A percentile compares a stretch with the other conserved stretches of the same genome.
Conservation (phyloP, 2,888 invertebrate genomes). For the Brassicogethes aeneus region DNA sequence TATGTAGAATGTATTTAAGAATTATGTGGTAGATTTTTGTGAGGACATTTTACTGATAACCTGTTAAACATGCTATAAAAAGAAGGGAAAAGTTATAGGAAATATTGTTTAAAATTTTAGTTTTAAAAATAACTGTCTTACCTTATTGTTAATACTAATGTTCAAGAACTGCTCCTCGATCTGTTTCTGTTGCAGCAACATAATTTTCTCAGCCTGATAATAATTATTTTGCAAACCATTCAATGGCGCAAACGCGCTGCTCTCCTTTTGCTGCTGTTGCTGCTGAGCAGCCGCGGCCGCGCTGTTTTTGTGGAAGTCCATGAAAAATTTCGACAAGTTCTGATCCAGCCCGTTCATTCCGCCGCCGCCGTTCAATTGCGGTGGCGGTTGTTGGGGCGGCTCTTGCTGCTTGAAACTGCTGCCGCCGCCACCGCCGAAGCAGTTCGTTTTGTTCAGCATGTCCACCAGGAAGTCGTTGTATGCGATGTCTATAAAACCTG, state of each 20-base stretch:
- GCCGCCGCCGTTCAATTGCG: conserved; percentile 17
- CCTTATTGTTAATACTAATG: conserved; percentile 28
- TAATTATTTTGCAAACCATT: conserved; percentile 23
- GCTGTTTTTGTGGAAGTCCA: conserved; percentile 57
- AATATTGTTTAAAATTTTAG: neutral
- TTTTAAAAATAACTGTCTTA: conserved; percentile 23
- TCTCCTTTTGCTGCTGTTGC: conserved; percentile 17
- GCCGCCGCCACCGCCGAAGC: conserved; percentile 17
- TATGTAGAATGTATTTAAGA: too few relatives aligned
- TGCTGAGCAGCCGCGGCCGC: conserved; percentile 15
- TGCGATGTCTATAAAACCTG: neutral
- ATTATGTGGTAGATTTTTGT: too few relatives aligned
- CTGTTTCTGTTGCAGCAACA: conserved; percentile 34
- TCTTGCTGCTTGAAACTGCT: conserved; percentile 13
- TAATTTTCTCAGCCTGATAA: conserved; percentile 22
- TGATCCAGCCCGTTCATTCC: conserved; percentile 32
- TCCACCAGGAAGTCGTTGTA: conserved; percentile 26
- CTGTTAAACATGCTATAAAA: neutral
- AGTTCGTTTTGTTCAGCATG: conserved; percentile 22
- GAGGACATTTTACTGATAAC: too few relatives aligned
- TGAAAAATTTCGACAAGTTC: conserved; percentile 61
- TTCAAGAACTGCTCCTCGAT: conserved; percentile 36
- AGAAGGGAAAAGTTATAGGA: too few relatives aligned
- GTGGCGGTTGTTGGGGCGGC: conserved; percentile 3
- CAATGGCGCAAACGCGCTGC: conserved; percentile 1